Base-by-base conservation (phyloP, 2,888 invertebrate genomes). In the Halictus ligatus region DNA sequence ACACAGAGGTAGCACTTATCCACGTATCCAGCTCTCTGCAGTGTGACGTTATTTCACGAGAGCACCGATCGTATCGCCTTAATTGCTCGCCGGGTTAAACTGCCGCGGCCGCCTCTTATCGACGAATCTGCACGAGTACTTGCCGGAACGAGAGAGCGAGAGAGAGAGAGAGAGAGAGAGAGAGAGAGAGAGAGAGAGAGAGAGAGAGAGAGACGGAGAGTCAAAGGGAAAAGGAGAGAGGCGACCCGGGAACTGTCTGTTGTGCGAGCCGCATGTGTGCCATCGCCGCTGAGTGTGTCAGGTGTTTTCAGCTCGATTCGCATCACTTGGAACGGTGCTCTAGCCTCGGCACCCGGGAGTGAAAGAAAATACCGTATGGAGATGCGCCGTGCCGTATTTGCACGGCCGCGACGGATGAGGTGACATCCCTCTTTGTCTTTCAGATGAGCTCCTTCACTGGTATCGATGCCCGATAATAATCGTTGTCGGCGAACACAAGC, bases 31-130 rank as follows among this genome's bases (percentile, higher is more conserved):
- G 86, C 81, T 81, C 81, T 81, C 84, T 83, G 83, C 90, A 86
- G 92, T 93, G 92, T 92, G 93, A 92, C 92, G 93, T 93, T 94
- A 93, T 94, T 94, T 92, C 92, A 90, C 92, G 90, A 92, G 89
- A 89, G 92, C 84, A 84, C 87, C 92, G 94, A 94, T 94, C 91
- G 89, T 94, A 94, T 94, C 94, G 90, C 89, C 92, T 94, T 94
- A 94, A 94, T 94, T 94, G 94, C 92, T 92, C 93, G 92, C 88
- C 92, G 93, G 94, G 94, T 94, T 94, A 93, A 94, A 94, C 94
- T 93, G 93, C 92, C 92, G 91, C 91, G 92, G 91, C 87, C 89
- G 86, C 86, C 88, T 91, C 92, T 93, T 94, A 94, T 94, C 94
- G 92, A 87, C 85, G 89, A 88, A 94, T 94, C 93, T 93, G 90